Base-by-base conservation (phyloP, 2,113 vertebrate species). In the Leptocoma aspasia region DNA sequence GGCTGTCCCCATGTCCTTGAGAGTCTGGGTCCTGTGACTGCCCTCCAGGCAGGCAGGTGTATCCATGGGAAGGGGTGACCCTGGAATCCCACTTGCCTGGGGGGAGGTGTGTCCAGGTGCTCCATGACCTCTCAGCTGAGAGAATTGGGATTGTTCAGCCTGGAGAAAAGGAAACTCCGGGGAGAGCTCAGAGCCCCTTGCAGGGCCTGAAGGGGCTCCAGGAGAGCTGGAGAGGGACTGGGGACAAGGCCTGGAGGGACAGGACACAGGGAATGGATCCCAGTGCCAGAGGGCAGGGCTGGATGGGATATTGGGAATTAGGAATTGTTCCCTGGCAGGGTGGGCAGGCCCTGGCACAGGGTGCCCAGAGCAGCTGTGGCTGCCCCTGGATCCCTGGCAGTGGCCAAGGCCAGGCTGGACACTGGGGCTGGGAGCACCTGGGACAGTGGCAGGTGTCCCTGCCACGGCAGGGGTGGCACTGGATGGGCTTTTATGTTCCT, bases 11-110 rank as follows among this genome's bases (percentile, higher is more conserved):
- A 0, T 39, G 72, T 19, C 86, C 77, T 81, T 81, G 89, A n/a
- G 2, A 20, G 20, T 13, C 15, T 1, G 4, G 30, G 26, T 69
- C 22, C 35, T 11, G 13, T 30, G 33, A 14, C 27, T 56, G 41
- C 12, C 1, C 44, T 76, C n/a, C 39, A 39, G 61, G 35, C 60
- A 10, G 0, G 0, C 15, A 24, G 59, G 13, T 12, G 17, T 9
- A 3, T 39, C 65, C 6, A 2, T 14, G 37, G 72, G 22, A 13
- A 30, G 16, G 50, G 52, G 57, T 27, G 24, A 27, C 24, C 35
- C 13, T 0, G 3, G 15, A 4, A 37, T 41, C 26, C 19, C 0
- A 1, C 0, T 1, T 18, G 33, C 11, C 2, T 18, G 68, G 24
- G 33, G 28, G 27, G 14, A 47, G 11, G 14, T 21, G 3, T 11